Evolutionary conservation across 64 coral and sea anemone genomes (phyloP), one percentile per base, ranked within the genome.

Genomic region (Exaiptasia diaphana): DNA sequence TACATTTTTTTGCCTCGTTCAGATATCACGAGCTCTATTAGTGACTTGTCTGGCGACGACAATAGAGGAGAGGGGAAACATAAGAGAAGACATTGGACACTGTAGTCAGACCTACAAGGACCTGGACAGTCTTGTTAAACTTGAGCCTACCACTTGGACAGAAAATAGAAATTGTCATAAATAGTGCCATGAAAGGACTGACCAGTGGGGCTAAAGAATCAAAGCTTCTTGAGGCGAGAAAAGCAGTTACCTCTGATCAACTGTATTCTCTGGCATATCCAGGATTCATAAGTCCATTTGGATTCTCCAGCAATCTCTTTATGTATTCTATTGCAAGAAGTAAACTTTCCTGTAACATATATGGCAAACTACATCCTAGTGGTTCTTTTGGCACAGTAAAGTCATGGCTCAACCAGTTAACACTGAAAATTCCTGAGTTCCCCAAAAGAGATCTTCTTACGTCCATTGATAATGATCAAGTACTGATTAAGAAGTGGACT

Each of bases 91-190:
- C 28, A 78, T 78, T 58, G 26, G 17, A 20, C 14, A 32, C 37
- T 78, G 75, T 61, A 38, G 29, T 39, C 75, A 78, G 57, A 78
- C 75, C 20, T 78, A 78, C 54, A 78, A 78, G 35, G 64, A 32
- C 33, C 48, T 78, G 2, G 49, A 50, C 23, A 36, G 14, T 13
- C 28, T 78, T 18, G 31, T 78, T 21, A 58, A 78, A 59, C 49
- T 78, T 12, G 38, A 7, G 22, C 74, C 74, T 20, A 22, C 39
- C 8, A 32, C 10, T 38, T 59, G 74, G 52, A 38, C 4, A 52
- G 49, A 12, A n/a, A 10, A 52, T 12, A n/a, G 49, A 52, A 12
- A 12, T n/a, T 52, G 49, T 52, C 10, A 52, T 52, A 10, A 52
- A n/a, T n/a, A 52, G 49, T 52, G 49, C 49, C n/a, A 10, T 52